Conservation (phyloP, 2,888 invertebrate species). For the Eilema depressum region DNA sequence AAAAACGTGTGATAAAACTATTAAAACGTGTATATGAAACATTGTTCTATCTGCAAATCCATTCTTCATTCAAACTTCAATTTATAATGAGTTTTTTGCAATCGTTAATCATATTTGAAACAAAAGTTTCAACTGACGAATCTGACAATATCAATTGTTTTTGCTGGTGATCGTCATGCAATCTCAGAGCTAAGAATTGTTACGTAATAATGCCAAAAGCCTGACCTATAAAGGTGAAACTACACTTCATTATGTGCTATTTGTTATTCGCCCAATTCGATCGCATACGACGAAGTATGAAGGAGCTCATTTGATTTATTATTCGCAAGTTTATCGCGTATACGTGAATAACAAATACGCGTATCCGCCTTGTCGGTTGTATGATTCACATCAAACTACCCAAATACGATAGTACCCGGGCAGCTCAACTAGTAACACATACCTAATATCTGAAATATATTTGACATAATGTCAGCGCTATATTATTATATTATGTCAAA, state of each 20-base stretch:
- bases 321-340: too few relatives aligned
- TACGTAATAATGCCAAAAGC: slow-evolving; percentile 28
- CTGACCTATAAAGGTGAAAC: not conserved
- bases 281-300: too few relatives aligned
- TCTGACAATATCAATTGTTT: slow-evolving; percentile 41
- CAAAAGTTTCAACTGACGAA: slow-evolving; percentile 8
- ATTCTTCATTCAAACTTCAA: slow-evolving; percentile 9
- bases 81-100: slow-evolving; percentile 2
- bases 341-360: too few relatives aligned
- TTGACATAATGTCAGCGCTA: too few relatives aligned
- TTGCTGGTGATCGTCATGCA: slow-evolving; percentile 15
- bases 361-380: too few relatives aligned
- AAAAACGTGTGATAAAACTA: not conserved
- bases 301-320: too few relatives aligned
- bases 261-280: too few relatives aligned
- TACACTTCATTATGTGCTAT: slow-evolving; percentile 3
- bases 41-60: not conserved
- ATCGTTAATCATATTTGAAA: not conserved
- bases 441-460: too few relatives aligned
- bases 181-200: slow-evolving; percentile 17
- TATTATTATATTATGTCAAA: too few relatives aligned
- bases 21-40: not conserved
- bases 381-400: too few relatives aligned
- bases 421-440: too few relatives aligned
- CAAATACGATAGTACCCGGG: too few relatives aligned